Evolutionary conservation across 35 echinoderm and acorn worm species (phyloP).

Genomic region (Apostichopus japonicus): DNA sequence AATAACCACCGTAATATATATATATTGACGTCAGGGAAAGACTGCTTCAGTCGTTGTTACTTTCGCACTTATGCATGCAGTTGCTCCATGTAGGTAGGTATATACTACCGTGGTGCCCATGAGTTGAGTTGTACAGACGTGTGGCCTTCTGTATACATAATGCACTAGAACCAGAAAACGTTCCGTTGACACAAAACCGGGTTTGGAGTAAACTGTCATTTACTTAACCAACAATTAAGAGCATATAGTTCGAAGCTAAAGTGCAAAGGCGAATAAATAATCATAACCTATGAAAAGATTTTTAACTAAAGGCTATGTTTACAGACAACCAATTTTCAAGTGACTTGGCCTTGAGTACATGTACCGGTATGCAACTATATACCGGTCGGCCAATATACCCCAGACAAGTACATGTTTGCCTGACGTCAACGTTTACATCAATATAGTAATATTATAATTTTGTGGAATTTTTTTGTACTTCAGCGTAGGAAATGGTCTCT

Average conservation of each 20-base stretch:
- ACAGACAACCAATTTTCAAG: background rate
- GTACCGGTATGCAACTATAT: background rate
- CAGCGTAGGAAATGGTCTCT: background rate
- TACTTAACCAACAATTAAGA: background rate
- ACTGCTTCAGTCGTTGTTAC: too few species aligned
- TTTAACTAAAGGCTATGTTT: background rate
- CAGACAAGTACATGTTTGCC: background rate
- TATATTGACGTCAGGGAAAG: too few species aligned
- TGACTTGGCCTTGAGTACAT: background rate
- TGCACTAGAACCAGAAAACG: too few species aligned
- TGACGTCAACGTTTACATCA: background rate
- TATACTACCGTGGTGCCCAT: too few species aligned
- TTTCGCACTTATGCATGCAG: too few species aligned
- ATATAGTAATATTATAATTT: background rate
- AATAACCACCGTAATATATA: too few species aligned
- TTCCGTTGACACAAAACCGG: background rate
- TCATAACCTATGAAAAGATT: background rate
- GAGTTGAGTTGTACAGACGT: background rate
- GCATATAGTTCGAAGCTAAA: background rate
- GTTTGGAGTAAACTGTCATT: background rate
- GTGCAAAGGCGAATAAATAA: background rate
- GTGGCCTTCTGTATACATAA: too few species aligned
- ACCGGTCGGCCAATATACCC: background rate
- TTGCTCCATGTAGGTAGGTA: too few species aligned
- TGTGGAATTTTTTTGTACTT: background rate